A percentile compares a stretch with the other conserved stretches of the same genome.
Evolutionary conservation across 2,113 vertebrate species (phyloP).

Genomic region (Haemorhous mexicanus): DNA sequence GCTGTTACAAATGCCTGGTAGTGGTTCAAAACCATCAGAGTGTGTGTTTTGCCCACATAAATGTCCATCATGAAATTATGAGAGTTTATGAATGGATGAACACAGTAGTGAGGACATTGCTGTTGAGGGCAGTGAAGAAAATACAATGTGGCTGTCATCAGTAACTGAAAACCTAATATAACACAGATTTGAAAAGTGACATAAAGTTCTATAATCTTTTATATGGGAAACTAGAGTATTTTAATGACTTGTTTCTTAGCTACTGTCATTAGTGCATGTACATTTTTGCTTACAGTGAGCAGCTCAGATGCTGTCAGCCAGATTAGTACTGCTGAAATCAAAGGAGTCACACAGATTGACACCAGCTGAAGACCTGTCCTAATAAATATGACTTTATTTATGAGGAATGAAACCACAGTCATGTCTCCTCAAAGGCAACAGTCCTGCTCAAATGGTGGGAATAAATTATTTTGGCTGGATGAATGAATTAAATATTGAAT

Average conservation of each 20-base stretch:
- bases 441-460: not conserved
- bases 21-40: not conserved
- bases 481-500: not conserved
- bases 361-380: conserved; percentile 32
- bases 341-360: not conserved
- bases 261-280: not conserved
- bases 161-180: not conserved
- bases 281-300: not conserved
- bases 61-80: not conserved
- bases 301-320: not conserved
- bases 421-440: not conserved
- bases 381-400: conserved; percentile 14
- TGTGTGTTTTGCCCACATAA: not conserved
- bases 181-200: not conserved
- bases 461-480: not conserved
- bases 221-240: not conserved
- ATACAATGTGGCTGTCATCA: not conserved
- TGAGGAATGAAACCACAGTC: not conserved
- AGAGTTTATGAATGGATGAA: not conserved
- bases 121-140: not conserved
- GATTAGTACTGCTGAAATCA: not conserved
- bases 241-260: not conserved
- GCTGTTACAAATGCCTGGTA: not conserved
- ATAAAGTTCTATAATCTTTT: not conserved
- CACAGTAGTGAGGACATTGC: not conserved